Percentiles rank a stretch among this genome's conserved stretches.
Evolutionary conservation across 2,888 invertebrate species (phyloP).

Genomic region (Callimorpha dominula): DNA sequence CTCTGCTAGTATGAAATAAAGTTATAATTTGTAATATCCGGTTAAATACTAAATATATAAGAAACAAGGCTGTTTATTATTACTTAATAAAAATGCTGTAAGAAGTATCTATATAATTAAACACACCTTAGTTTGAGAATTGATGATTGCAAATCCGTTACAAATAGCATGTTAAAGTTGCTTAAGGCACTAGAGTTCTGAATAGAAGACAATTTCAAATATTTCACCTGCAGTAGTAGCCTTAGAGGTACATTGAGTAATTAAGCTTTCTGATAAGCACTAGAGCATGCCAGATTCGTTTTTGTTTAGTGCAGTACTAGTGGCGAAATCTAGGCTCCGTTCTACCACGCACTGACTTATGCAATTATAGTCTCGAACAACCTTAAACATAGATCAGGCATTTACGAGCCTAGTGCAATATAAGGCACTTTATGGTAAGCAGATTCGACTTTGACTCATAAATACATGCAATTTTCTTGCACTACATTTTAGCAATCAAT

Average conservation of each 20-base stretch:
- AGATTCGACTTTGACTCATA: background rate
- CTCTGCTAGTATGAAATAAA: too few species aligned
- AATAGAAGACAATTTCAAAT: constrained; percentile 13
- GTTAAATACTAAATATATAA: background rate
- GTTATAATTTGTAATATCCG: background rate
- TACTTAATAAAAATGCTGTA: background rate
- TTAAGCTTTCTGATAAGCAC: constrained; percentile 13
- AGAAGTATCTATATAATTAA: background rate
- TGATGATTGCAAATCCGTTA: constrained; percentile 9
- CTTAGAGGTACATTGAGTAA: constrained; percentile 6
- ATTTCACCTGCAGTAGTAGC: constrained; percentile 5
- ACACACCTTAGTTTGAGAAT: constrained; percentile 4
- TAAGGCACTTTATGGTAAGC: background rate
- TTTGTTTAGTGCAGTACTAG: background rate
- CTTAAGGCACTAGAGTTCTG: constrained; percentile 2
- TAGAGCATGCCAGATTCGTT: constrained; percentile 6
- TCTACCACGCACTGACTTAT: constrained; percentile 1
- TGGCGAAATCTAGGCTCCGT: constrained; percentile 8
- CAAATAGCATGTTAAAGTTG: constrained; percentile 4
- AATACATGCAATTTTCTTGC: background rate
- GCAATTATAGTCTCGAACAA: background rate
- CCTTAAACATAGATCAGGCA: background rate
- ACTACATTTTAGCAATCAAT: background rate
- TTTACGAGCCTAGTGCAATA: background rate
- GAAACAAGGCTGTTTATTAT: background rate